Evolutionary conservation across 2,113 vertebrate species (phyloP).

Genomic region (Hemiprocne comata): DNA sequence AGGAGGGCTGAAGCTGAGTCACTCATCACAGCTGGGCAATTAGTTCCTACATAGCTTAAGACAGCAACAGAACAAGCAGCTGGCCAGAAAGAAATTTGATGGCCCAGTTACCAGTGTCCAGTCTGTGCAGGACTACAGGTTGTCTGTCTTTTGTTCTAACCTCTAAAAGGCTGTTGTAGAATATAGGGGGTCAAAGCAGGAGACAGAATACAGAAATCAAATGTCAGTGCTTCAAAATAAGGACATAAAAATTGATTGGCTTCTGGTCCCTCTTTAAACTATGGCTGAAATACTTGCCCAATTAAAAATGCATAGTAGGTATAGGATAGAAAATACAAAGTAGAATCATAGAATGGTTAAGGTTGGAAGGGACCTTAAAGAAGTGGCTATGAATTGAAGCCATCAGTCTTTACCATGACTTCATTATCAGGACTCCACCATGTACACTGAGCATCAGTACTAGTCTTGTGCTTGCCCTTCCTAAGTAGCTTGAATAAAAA

Average conservation of each 20-base stretch:
- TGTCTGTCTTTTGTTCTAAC: background rate
- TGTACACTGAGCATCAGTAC: accelerated
- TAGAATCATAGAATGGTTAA: too few species aligned
- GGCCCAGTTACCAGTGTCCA: background rate
- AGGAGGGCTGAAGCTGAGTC: background rate
- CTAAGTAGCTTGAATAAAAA: background rate
- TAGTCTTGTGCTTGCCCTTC: background rate
- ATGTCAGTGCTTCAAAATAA: background rate
- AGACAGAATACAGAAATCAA: background rate
- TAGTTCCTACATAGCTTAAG: background rate
- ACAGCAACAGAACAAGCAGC: background rate
- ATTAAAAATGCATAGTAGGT: background rate
- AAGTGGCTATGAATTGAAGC: background rate
- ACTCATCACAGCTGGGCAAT: background rate
- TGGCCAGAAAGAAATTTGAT: background rate
- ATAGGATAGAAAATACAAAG: background rate
- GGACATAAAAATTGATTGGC: background rate
- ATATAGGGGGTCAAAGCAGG: background rate
- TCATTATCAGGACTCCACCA: background rate
- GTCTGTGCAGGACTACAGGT: background rate
- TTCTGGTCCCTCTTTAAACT: background rate
- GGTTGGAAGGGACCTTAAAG: too few species aligned
- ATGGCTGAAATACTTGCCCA: background rate
- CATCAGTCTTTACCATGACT: accelerated
- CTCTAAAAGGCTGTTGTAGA: background rate